A percentile compares a stretch with the other conserved stretches of the same genome.
These are phyloP conservation scores for Piscicola geometra DNA, from an alignment of 2,888 invertebrate species.

Conservation along the genomic window DNA sequence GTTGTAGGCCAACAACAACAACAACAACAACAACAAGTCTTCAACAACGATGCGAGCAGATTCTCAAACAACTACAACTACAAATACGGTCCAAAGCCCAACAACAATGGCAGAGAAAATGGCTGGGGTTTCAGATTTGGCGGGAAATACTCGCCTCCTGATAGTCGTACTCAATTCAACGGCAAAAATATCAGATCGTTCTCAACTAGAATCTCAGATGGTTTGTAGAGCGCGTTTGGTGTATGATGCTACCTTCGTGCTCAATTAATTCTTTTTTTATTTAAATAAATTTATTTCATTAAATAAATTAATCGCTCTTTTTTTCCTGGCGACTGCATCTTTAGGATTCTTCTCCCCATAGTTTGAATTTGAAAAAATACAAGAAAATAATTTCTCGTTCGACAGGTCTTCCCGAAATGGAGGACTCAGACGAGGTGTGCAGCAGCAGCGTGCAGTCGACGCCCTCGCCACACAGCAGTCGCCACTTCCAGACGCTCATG, in stretches of 20 bases:
- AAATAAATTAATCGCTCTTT: too few relatives aligned
- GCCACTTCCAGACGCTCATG: constrained; percentile 38
- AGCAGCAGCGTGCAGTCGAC: constrained; percentile 47
- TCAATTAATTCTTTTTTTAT: too few relatives aligned
- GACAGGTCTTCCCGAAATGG: constrained; percentile 46
- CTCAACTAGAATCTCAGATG: constrained; percentile 25
- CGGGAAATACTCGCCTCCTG: constrained; percentile 27
- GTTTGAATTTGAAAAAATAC: too few relatives aligned
- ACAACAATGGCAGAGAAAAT: not conserved
- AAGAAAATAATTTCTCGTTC: too few relatives aligned
- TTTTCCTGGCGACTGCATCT: too few relatives aligned
- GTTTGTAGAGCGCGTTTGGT: not conserved
- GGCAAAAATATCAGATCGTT: not conserved
- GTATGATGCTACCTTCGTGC: too few relatives aligned
- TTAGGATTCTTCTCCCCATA: too few relatives aligned
- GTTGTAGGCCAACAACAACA: constrained; percentile 21
- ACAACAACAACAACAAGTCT: not conserved
- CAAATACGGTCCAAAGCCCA: not conserved
- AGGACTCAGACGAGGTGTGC: constrained; percentile 49
- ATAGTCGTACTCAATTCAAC: constrained; percentile 4
- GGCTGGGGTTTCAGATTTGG: constrained; percentile 17
- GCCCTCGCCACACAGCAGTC: constrained; percentile 45
- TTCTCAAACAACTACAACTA: constrained; percentile 20
- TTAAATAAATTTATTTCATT: too few relatives aligned
- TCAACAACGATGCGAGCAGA: constrained; percentile 12